Evolutionary conservation across 2,113 vertebrate genomes (phyloP).

Genomic region (Eurystomus gularis): DNA sequence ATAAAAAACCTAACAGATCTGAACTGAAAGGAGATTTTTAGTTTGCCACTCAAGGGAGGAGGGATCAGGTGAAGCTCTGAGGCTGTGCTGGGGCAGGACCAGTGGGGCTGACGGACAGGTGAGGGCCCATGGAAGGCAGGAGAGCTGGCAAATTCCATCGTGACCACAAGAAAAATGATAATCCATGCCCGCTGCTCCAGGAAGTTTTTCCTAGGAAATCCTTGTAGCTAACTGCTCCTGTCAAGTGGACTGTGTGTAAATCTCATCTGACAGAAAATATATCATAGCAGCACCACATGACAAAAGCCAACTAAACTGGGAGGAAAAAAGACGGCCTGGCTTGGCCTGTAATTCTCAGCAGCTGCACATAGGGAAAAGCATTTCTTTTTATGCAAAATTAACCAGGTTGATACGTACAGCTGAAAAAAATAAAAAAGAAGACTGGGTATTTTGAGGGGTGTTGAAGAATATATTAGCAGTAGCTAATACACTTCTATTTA

Average conservation of each 20-base stretch:
- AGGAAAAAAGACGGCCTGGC: not conserved
- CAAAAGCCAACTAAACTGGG: not conserved
- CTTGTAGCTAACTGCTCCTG: constrained; percentile 54
- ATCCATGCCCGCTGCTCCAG: not conserved
- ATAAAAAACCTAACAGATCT: not conserved
- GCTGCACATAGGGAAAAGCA: not conserved
- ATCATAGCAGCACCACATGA: constrained; percentile 17
- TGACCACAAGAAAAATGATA: constrained; percentile 12
- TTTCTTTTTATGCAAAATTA: not conserved
- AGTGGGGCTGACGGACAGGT: not conserved
- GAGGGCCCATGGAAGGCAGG: not conserved
- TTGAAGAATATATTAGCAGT: not conserved
- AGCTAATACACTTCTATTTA: not conserved
- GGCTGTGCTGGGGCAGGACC: not conserved
- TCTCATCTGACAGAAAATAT: constrained; percentile 59
- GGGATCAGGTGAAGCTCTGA: not conserved
- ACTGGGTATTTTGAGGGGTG: not conserved
- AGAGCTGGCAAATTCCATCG: not conserved
- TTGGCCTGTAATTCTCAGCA: not conserved
- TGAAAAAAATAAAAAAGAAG: not conserved
- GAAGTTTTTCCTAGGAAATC: constrained; percentile 56
- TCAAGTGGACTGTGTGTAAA: constrained; percentile 54
- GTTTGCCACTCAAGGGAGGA: not conserved
- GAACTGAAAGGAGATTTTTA: not conserved
- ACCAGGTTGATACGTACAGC: not conserved